These are phyloP conservation scores for Hycleus phaleratus DNA, from an alignment of 1,140 invertebrate species.

Conservation along the genomic window DNA sequence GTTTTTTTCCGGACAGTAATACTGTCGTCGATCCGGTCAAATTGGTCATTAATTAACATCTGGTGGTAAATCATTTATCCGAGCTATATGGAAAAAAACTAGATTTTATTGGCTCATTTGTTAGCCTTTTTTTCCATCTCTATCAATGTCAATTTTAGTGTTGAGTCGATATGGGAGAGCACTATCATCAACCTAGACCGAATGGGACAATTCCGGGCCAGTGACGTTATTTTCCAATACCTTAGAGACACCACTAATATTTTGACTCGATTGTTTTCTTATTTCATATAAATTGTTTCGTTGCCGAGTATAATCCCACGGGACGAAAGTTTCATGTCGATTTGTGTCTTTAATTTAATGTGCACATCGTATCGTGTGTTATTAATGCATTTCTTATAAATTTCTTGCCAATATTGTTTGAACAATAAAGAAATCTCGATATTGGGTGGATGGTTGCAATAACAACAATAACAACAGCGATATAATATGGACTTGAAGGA, in stretches of 20 bases:
- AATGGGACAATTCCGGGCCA: slow-evolving; percentile 16
- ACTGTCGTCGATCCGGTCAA: no score
- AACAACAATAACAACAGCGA: background rate
- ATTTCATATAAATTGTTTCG: slow-evolving; percentile 35
- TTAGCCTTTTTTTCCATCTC: no score
- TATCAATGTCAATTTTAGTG: no score
- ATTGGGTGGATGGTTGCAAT: no score
- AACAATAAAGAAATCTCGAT: background rate
- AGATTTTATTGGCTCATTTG: no score
- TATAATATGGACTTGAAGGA: slow-evolving; percentile 1
- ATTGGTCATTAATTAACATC: no score
- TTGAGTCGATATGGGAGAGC: no score
- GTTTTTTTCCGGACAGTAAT: no score
- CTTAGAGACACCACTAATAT: slow-evolving; percentile 19
- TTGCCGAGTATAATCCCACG: slow-evolving; percentile 23
- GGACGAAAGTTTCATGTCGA: slow-evolving; percentile 25
- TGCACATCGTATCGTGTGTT: background rate
- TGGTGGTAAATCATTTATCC: no score
- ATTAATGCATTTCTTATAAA: no score
- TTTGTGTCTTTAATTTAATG: slow-evolving; percentile 26
- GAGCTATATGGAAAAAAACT: no score
- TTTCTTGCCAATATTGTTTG: background rate
- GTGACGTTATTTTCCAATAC: slow-evolving; percentile 20
- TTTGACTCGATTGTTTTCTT: slow-evolving; percentile 35
- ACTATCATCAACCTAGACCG: no score